phyloP scores from a whole-genome alignment of 2,888 invertebrate genomes.

The Nezara viridula region DNA sequence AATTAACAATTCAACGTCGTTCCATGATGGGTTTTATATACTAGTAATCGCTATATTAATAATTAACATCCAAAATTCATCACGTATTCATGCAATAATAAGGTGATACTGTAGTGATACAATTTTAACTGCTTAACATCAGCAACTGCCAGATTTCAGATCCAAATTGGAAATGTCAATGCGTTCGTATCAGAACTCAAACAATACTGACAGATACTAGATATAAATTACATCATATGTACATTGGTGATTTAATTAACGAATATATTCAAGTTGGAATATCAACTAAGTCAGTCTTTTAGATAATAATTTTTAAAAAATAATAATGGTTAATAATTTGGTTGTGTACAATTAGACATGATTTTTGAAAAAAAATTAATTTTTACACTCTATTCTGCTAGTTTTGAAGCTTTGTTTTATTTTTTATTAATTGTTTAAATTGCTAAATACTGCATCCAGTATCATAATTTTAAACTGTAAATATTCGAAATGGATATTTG shows the following conservation, averaged over 20 bases:
- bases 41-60: constrained; percentile 17
- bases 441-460: too few species aligned
- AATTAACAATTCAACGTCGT: constrained; percentile 29
- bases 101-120: background rate
- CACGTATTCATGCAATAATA: background rate
- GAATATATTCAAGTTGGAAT: background rate
- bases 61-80: background rate
- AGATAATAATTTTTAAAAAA: background rate
- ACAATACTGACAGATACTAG: background rate
- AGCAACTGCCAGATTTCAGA: background rate
- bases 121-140: background rate
- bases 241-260: background rate
- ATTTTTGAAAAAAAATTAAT: too few species aligned
- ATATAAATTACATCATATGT: background rate
- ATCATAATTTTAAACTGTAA: too few species aligned
- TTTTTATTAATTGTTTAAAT: too few species aligned
- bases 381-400: too few species aligned
- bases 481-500: too few species aligned
- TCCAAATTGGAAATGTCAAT: background rate
- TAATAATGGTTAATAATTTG: background rate
- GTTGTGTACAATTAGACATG: too few species aligned
- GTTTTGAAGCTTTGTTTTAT: too few species aligned
- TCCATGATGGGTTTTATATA: constrained; percentile 14
- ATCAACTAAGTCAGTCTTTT: background rate
- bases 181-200: background rate